Percentiles rank a stretch among this genome's conserved stretches.
These are phyloP conservation scores for Pituophis catenifer DNA, from an alignment of 2,113 vertebrate genomes.

Conservation along the genomic window DNA sequence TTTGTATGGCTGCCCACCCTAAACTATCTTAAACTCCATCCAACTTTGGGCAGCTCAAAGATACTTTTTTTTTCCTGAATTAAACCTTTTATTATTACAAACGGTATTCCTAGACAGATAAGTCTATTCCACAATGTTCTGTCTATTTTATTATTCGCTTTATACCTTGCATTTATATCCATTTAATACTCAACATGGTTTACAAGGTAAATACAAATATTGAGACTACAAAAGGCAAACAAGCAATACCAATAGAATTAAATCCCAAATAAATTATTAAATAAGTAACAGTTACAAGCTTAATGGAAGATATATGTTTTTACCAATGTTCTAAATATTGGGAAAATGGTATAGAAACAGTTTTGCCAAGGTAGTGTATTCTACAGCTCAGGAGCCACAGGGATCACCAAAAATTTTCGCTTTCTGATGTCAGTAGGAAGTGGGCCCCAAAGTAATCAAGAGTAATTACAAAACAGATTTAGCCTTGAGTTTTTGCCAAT, in stretches of 20 bases:
- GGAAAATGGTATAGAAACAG: background rate
- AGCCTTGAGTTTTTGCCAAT: no score
- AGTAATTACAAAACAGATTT: no score
- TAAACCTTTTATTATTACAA: background rate
- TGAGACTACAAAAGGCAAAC: background rate
- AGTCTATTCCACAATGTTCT: background rate
- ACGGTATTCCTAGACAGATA: background rate
- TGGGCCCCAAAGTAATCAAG: no score
- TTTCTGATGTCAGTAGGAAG: no score
- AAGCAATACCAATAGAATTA: background rate
- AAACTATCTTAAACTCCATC: background rate
- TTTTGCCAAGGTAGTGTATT: background rate
- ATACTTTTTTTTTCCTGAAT: background rate
- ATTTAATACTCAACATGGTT: background rate
- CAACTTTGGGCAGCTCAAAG: background rate
- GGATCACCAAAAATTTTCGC: no score
- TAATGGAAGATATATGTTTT: background rate
- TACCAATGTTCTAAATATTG: background rate
- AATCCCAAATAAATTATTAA: background rate
- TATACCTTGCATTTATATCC: background rate
- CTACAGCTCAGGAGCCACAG: background rate
- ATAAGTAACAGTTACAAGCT: background rate
- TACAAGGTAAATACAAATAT: background rate
- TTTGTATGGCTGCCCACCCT: background rate
- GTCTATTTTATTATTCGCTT: background rate